Evolutionary conservation across 1,140 invertebrate species (phyloP), one percentile per base, ranked within the genome.

Genomic region (Notospermus geniculatus): DNA sequence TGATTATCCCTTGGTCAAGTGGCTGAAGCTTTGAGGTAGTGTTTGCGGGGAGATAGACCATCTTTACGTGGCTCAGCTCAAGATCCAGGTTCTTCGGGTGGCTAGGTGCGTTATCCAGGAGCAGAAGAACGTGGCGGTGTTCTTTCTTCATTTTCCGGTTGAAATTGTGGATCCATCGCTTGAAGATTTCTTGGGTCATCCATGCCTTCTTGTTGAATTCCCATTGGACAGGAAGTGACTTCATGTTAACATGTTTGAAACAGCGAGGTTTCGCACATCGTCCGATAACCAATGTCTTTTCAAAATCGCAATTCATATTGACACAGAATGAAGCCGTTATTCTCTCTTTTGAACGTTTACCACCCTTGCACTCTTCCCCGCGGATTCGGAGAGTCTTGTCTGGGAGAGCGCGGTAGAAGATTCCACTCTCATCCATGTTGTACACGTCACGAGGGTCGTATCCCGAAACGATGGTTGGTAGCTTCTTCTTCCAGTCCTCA

Each of bases 401-500:
- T 43, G 82, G 79, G 56, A 82, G 62, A 59, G 73, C 75, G 64
- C 78, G 77, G 65, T 72, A 83, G 78, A 84, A 83, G 2, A 84
- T 67, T 13, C 77, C 78, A 41, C 77, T 83, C 72, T 84, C 81
- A 69, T 84, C 80, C 19, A 74, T 73, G 68, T 84, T 85, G 71
- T 75, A 84, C 54, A 83, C 71, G 64, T 83, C 71, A 53, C 78
- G 64, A 56, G 72, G 66, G 30, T 68, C 57, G 68, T 82, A 83
- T 15, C 72, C 62, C 46, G 66, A 50, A 27, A 70, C 36, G 27
- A 76, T 36, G 30, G 56, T 25, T 2, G 53, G 54, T 50, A 63
- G 39, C 13, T 39, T 59, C 0, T 4, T 25, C n/a, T 41, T 59
- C 59, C 62, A 68, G 28, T 54, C 29, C 9, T 65, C 52, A 2